Base-by-base conservation (phyloP, 2,888 invertebrate species). In the Phyto melanocephala region DNA sequence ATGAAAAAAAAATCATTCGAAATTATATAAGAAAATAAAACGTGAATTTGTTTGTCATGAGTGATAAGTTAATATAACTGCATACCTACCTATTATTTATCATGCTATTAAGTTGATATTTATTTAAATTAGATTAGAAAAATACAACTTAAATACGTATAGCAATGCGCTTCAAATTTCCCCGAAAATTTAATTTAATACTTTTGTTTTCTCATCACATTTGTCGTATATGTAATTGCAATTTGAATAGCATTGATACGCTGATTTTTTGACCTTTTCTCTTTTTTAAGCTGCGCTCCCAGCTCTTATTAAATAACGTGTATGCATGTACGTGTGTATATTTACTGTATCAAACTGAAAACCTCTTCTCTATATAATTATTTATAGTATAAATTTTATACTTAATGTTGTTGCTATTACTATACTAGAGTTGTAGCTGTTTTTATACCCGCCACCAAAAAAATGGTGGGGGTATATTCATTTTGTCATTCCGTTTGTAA, bases 181-280 rank as follows among this genome's bases (percentile, higher is more conserved):
- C 33, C 8, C 45, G n/a, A n/a, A n/a, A n/a, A n/a, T 60, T 42
- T 24, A 60, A 17, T 45, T 65, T 35, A 13, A n/a, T 11, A 17
- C 4, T 63, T 15, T 62, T 8, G 17, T 33, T 17, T 33, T 7
- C 17, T 24, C 17, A 17, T 28, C 22, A 28, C 10, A 3, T 13
- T 40, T 58, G 1, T 35, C 40, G 24, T 28, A n/a, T 20, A 10
- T 15, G 37, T 52, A 40, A 42, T 17, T 17, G 33, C 28, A 52
- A 15, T 54, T 13, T 28, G 13, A 54, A 50, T 62, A 62, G 42
- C 50, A 62, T 40, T 72, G 60, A 72, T 52, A n/a, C n/a, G 15
- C 28, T 20, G 24, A 42, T 52, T 42, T n/a, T 52, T 37, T 54
- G 28, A 74, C 13, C 42, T 62, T 7, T 60, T 72, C 58, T 52